phyloP scores from a whole-genome alignment of 2,888 invertebrate species.

The Uropetala carovei region DNA sequence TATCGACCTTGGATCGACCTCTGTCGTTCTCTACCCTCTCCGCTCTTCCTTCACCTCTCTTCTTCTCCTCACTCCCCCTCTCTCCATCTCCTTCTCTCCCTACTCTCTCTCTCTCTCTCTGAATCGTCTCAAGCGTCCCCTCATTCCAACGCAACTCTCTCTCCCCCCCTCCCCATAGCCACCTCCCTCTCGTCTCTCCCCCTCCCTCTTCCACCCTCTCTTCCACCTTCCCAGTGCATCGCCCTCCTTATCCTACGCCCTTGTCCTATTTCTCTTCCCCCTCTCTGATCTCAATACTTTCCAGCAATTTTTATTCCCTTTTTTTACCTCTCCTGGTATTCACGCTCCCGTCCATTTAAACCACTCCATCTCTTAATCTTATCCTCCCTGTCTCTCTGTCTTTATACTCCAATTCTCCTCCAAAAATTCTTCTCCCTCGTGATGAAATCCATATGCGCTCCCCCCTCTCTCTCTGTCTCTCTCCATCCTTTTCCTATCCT shows the following conservation, averaged over 20 bases:
- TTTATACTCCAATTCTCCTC: not conserved
- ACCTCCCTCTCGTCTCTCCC: not conserved
- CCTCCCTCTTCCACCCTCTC: not conserved
- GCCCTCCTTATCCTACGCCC: not conserved
- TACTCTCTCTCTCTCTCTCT: no score
- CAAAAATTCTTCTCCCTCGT: not conserved
- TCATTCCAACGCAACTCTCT: no score
- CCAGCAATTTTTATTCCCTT: not conserved
- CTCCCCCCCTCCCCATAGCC: not conserved
- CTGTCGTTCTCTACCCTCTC: not conserved
- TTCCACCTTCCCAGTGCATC: not conserved
- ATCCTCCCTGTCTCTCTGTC: not conserved
- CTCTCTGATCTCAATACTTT: not conserved
- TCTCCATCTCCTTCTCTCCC: no score
- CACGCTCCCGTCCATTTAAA: not conserved
- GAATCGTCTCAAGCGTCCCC: no score
- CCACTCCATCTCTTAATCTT: not conserved
- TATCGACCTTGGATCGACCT: not conserved
- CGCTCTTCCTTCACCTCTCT: not conserved
- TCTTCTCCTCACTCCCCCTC: not conserved
- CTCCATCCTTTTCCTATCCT: not conserved
- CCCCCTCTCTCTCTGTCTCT: not conserved
- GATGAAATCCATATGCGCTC: no score
- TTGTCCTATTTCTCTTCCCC: not conserved
- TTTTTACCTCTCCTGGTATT: not conserved